Evolutionary conservation across 2,797 vertebrate genomes (phyloP).

Genomic region (Argya squamiceps): DNA sequence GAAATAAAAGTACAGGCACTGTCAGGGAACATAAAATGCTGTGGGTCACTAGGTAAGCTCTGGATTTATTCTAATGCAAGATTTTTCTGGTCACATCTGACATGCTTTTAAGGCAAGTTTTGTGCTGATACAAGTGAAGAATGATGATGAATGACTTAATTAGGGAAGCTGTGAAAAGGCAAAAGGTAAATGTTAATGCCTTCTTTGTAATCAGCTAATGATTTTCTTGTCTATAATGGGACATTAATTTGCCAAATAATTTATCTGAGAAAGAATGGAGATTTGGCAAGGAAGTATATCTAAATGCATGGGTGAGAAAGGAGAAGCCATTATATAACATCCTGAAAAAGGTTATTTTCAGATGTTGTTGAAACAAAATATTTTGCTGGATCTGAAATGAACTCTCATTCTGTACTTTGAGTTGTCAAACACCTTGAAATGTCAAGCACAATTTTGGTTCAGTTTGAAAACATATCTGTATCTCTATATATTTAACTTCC

Average conservation of each 20-base stretch:
- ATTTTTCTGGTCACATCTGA: background rate
- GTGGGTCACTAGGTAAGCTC: background rate
- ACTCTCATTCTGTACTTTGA: background rate
- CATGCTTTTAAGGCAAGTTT: background rate
- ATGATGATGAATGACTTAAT: background rate
- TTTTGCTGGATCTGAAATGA: slow-evolving; percentile 5
- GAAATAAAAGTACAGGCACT: background rate
- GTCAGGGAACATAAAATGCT: background rate
- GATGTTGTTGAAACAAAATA: background rate
- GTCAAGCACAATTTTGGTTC: background rate
- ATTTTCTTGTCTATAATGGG: background rate
- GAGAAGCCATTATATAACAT: background rate
- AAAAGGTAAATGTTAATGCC: background rate
- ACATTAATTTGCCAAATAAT: background rate
- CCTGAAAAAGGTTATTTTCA: background rate
- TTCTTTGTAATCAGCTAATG: background rate
- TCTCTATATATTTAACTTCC: background rate
- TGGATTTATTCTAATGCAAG: background rate
- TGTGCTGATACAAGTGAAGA: background rate
- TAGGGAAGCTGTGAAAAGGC: background rate
- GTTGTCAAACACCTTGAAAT: background rate
- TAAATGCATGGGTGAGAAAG: background rate
- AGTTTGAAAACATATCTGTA: background rate
- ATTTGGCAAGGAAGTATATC: background rate
- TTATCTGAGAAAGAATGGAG: background rate